A percentile compares a stretch with the other conserved stretches of the same genome.
Conservation (phyloP, 1,140 invertebrate species). For the Nephotettix cincticeps region DNA sequence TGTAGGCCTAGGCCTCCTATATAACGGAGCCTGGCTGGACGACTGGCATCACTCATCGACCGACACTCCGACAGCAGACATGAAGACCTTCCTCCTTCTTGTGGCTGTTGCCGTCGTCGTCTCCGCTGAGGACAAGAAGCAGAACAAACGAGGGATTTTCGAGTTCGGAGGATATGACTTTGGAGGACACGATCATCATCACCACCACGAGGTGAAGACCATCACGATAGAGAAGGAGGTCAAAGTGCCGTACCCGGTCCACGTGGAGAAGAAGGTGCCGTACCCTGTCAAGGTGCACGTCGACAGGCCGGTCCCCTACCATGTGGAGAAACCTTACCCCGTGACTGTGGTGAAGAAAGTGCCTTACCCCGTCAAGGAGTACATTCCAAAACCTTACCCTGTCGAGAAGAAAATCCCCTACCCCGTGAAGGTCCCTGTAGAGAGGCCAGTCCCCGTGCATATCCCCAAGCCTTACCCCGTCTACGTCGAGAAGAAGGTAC, state of each 20-base stretch:
- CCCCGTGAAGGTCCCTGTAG: slow-evolving; percentile 60
- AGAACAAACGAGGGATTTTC: slow-evolving; percentile 52
- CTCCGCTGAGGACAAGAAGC: slow-evolving; percentile 51
- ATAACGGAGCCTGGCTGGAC: not conserved
- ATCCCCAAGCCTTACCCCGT: slow-evolving; percentile 43
- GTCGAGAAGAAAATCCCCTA: slow-evolving; percentile 71
- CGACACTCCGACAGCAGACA: slow-evolving; percentile 1
- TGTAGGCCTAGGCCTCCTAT: too few species aligned
- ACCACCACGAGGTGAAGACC: slow-evolving; percentile 22
- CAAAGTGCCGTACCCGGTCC: slow-evolving; percentile 64
- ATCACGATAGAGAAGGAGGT: slow-evolving; percentile 48
- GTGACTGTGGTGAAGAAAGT: slow-evolving; percentile 40
- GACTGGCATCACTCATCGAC: not conserved
- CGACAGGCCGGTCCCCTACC: slow-evolving; percentile 58
- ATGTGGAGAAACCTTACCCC: slow-evolving; percentile 43
- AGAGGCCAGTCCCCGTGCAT: slow-evolving; percentile 54
- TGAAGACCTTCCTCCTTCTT: not conserved
- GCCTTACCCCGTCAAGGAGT: slow-evolving; percentile 69
- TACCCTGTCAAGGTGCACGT: slow-evolving; percentile 69
- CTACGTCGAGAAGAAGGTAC: slow-evolving; percentile 36
- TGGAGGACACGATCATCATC: slow-evolving; percentile 1
- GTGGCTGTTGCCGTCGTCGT: slow-evolving; percentile 40
- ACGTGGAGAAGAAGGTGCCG: slow-evolving; percentile 64
- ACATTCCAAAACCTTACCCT: slow-evolving; percentile 52
- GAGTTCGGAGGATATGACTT: slow-evolving; percentile 43